Evolutionary conservation across 2,113 vertebrate genomes (phyloP).

Genomic region (Eubucco bourcierii): DNA sequence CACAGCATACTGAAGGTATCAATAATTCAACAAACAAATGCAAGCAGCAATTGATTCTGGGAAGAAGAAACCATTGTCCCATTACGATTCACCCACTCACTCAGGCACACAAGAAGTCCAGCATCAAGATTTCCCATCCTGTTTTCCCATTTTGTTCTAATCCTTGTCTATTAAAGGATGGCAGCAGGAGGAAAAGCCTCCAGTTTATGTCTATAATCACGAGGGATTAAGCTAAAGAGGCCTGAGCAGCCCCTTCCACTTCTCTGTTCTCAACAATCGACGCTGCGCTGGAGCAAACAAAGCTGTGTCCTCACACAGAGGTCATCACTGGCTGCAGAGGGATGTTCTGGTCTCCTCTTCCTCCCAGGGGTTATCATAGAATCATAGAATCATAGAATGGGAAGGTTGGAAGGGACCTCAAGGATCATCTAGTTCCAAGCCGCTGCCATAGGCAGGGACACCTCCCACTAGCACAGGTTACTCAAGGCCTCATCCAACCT

Average conservation of each 20-base stretch:
- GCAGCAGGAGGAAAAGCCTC: not conserved
- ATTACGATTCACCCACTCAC: not conserved
- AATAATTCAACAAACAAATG: too few species aligned
- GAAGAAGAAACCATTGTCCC: not conserved
- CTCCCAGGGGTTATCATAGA: not conserved
- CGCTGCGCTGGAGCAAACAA: not conserved
- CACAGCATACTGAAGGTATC: too few species aligned
- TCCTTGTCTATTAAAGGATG: not conserved
- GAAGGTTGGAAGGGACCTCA: too few species aligned
- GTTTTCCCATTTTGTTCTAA: not conserved
- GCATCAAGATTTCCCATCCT: not conserved
- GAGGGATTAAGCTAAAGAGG: not conserved
- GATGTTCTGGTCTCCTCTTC: not conserved
- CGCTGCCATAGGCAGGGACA: too few species aligned
- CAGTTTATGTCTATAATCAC: not conserved
- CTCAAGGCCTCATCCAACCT: too few species aligned
- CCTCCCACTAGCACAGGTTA: too few species aligned
- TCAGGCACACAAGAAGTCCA: not conserved
- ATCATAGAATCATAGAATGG: too few species aligned
- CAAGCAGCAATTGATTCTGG: not conserved
- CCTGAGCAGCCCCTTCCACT: not conserved
- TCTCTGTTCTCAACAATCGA: not conserved
- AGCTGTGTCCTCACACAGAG: not conserved
- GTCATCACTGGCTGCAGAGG: not conserved
- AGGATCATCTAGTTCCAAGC: too few species aligned